phyloP scores from a whole-genome alignment of 2,113 vertebrate genomes.

The Scolopax mira region DNA sequence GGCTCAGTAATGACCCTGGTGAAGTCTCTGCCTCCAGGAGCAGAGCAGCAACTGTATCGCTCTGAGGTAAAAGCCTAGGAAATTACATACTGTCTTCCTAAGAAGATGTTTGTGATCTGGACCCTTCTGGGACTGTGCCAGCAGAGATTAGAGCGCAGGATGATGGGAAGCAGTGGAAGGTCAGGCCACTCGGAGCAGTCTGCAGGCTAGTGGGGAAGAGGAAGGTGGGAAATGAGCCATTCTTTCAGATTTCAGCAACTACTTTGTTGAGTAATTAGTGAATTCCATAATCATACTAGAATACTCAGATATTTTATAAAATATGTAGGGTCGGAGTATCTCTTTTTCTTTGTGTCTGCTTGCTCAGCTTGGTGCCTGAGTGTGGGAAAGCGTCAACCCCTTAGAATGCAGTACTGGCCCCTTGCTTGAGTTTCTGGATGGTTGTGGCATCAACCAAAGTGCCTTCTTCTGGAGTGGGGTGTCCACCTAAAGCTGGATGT shows the following conservation, averaged over 20 bases:
- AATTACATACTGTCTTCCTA: neutral
- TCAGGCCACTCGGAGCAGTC: neutral
- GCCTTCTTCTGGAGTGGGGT: neutral
- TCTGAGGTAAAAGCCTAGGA: neutral
- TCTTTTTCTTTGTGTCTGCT: neutral
- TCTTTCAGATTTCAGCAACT: neutral
- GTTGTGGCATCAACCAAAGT: neutral
- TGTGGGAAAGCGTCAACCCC: rapidly evolving
- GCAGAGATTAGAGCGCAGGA: neutral
- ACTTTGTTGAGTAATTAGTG: neutral
- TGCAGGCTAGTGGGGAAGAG: neutral
- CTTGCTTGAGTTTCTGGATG: neutral
- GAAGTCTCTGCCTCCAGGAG: neutral
- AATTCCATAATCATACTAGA: neutral
- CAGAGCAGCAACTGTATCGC: neutral
- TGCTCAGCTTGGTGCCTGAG: neutral
- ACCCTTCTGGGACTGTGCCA: neutral
- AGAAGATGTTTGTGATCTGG: neutral
- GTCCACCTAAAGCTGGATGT: neutral
- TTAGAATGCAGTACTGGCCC: rapidly evolving
- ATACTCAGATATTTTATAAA: neutral
- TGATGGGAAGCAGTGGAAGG: neutral
- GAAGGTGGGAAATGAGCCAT: neutral
- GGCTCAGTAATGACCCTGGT: neutral
- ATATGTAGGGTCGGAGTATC: rapidly evolving